These are phyloP conservation scores for Drosophila ficusphila DNA, from an alignment of 1,140 invertebrate species.

Conservation along the genomic window DNA sequence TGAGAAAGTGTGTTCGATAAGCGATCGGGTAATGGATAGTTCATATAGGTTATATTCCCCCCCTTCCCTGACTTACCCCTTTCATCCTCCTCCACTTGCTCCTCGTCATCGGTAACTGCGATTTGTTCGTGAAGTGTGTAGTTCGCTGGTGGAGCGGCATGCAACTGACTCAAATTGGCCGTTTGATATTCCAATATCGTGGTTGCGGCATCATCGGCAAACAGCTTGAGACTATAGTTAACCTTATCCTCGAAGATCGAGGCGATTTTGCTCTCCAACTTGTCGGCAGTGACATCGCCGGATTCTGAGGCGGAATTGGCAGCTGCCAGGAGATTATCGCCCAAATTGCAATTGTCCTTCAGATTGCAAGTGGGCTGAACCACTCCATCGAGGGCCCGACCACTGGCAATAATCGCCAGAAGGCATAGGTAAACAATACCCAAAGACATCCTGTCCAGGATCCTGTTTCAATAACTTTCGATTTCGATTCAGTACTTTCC, in stretches of 20 bases:
- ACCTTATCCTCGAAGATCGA: slow-evolving; percentile 83
- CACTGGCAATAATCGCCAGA: background rate
- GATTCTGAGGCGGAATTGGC: slow-evolving; percentile 14
- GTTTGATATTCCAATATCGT: slow-evolving; percentile 63
- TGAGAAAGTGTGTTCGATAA: slow-evolving; percentile 28
- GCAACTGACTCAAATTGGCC: slow-evolving; percentile 61
- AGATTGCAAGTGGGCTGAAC: slow-evolving; percentile 68
- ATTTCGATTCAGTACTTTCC: background rate
- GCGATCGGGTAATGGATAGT: slow-evolving; percentile 5
- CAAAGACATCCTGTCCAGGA: slow-evolving; percentile 12
- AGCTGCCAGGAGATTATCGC: slow-evolving; percentile 64
- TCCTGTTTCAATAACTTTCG: background rate
- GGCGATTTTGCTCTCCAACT: slow-evolving; percentile 75
- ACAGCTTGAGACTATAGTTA: slow-evolving; percentile 77
- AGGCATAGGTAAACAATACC: slow-evolving; percentile 1
- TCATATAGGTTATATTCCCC: too few relatives aligned
- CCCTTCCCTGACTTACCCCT: slow-evolving; percentile 43
- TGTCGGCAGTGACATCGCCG: slow-evolving; percentile 43
- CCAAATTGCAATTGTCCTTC: slow-evolving; percentile 78
- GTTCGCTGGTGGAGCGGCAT: slow-evolving; percentile 25
- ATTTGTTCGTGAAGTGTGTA: slow-evolving; percentile 41
- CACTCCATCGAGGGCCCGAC: slow-evolving; percentile 35
- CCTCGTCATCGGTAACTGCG: slow-evolving; percentile 16
- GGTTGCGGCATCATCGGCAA: slow-evolving; percentile 64
- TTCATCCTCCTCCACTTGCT: slow-evolving; percentile 67